phyloP scores from a whole-genome alignment of 1,140 invertebrate genomes.

The Triops longicaudatus region DNA sequence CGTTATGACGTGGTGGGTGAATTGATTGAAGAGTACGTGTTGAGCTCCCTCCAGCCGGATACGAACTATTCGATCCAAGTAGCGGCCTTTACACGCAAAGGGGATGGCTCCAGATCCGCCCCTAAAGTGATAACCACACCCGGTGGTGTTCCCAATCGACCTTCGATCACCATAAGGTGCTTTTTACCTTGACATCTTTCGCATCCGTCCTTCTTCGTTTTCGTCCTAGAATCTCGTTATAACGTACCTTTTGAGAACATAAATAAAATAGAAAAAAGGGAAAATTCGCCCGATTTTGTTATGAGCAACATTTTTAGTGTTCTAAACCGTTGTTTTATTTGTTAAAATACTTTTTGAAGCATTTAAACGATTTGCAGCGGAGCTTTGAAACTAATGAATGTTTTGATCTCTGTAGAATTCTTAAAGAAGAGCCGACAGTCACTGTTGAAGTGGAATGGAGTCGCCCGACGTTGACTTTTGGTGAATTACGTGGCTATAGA shows the following conservation, averaged over 20 bases:
- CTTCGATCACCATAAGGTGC: conserved; percentile 76
- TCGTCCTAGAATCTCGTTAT: too few species aligned
- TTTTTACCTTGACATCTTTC: conserved; percentile 32
- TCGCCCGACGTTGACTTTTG: conserved; percentile 75
- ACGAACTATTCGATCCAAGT: conserved; percentile 88
- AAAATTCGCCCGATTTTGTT: too few species aligned
- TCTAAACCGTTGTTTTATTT: too few species aligned
- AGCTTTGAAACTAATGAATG: background rate
- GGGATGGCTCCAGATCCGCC: conserved; percentile 79
- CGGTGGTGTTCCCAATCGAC: conserved; percentile 82
- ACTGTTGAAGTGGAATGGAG: conserved; percentile 86
- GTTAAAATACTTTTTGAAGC: too few species aligned
- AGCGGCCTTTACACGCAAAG: conserved; percentile 85
- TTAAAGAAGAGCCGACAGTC: conserved; percentile 71
- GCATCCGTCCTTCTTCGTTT: background rate
- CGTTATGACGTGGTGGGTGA: conserved; percentile 69
- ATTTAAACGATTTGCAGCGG: too few species aligned
- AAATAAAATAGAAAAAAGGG: too few species aligned
- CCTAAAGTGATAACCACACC: conserved; percentile 77
- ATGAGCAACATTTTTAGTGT: too few species aligned
- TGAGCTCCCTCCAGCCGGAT: conserved; percentile 71
- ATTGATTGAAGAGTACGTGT: conserved; percentile 62
- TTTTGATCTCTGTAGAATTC: conserved; percentile 47
- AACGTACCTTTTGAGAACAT: too few species aligned
- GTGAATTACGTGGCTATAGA: conserved; percentile 73